These are phyloP conservation scores for Hippocampus kuda DNA, from an alignment of 2,797 vertebrate genomes.

Conservation along the genomic window DNA sequence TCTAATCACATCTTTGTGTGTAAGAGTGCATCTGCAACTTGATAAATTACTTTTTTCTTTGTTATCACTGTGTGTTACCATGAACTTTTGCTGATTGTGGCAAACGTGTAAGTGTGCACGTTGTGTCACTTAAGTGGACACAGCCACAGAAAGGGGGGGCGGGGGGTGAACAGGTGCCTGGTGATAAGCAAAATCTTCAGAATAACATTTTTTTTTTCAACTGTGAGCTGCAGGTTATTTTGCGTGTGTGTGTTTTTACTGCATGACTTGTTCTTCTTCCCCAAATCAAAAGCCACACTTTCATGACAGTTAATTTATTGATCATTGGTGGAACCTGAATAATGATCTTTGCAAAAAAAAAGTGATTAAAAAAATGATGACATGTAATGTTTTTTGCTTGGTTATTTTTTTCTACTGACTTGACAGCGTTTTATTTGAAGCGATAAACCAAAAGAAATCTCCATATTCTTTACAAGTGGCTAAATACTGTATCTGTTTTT, in stretches of 20 bases:
- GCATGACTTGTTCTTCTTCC: conserved; percentile 29
- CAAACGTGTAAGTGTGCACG: background rate
- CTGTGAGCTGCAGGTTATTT: conserved; percentile 15
- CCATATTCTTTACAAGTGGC: too few relatives aligned
- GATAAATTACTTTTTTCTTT: conserved; percentile 13
- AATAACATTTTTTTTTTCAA: background rate
- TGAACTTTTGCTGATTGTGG: conserved; percentile 22
- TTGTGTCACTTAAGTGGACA: background rate
- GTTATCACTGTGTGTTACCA: conserved; percentile 28
- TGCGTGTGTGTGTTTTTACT: conserved; percentile 14
- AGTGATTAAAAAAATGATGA: conserved; percentile 39
- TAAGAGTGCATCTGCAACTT: conserved; percentile 5
- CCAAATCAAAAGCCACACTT: conserved; percentile 1
- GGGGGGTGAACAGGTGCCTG: background rate
- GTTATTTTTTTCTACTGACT: conserved; percentile 36
- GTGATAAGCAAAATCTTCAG: background rate
- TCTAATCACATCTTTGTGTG: conserved; percentile 22
- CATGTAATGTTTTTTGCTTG: conserved; percentile 5
- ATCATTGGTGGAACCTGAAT: conserved; percentile 22
- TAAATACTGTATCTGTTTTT: too few relatives aligned
- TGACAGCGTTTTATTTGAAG: conserved; percentile 58
- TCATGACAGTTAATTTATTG: conserved; percentile 60
- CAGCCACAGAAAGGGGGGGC: background rate
- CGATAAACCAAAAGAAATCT: conserved; percentile 37
- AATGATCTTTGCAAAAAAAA: conserved; percentile 48